Conservation (phyloP, 2,113 vertebrate genomes). For the Leptosomus discolor region DNA sequence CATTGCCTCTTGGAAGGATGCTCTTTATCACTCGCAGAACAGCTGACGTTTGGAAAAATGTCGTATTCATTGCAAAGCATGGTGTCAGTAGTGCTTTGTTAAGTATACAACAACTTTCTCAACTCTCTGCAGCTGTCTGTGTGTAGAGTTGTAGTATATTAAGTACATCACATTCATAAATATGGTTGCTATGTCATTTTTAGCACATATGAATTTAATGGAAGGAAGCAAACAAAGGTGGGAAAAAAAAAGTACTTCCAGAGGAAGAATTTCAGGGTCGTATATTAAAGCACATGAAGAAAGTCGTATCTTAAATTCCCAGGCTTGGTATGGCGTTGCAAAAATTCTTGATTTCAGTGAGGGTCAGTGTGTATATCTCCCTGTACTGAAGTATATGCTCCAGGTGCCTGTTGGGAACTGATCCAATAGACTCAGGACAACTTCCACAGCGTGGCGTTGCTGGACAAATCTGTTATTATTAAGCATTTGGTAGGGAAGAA, state of each 20-base stretch:
- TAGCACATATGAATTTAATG: background rate
- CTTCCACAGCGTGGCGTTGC: background rate
- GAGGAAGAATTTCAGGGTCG: background rate
- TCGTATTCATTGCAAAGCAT: accelerated
- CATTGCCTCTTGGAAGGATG: background rate
- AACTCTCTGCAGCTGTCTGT: background rate
- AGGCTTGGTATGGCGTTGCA: background rate
- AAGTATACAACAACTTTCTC: background rate
- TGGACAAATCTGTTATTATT: background rate
- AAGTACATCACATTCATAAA: background rate
- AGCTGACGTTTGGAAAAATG: background rate
- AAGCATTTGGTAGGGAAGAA: background rate
- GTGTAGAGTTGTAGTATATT: background rate
- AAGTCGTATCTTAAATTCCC: background rate
- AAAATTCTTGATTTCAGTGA: background rate
- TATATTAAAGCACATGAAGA: background rate
- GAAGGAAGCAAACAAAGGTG: background rate
- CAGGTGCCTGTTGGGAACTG: too few species aligned
- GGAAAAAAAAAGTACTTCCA: background rate
- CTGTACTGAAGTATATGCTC: accelerated
- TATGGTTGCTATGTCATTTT: background rate
- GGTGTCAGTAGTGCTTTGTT: background rate
- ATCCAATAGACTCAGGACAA: background rate
- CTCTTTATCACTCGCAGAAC: background rate
- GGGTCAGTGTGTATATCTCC: background rate